Percentiles rank a stretch among this genome's conserved stretches.
phyloP scores from a whole-genome alignment of 2,113 vertebrate genomes.

The Nerophis ophidion region DNA sequence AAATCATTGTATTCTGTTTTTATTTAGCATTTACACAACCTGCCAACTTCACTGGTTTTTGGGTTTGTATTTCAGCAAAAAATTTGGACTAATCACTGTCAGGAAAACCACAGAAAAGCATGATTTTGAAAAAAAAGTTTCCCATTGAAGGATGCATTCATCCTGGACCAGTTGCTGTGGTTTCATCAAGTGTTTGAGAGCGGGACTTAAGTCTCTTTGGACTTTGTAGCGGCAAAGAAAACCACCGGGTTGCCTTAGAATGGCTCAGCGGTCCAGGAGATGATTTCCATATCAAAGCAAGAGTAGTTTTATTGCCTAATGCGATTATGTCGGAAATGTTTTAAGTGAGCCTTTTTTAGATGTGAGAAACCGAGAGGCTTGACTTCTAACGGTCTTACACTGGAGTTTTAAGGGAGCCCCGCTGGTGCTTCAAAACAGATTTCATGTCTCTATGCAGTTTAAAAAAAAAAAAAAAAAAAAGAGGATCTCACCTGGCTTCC shows the following conservation, averaged over 20 bases:
- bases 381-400: neutral
- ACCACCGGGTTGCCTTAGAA: too few species aligned
- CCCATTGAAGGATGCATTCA: neutral
- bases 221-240: conserved; percentile 12
- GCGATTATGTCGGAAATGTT: conserved; percentile 28
- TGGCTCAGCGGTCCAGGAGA: too few species aligned
- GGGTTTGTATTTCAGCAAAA: too few species aligned
- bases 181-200: conserved; percentile 25
- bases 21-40: too few species aligned
- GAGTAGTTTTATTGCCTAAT: conserved; percentile 29
- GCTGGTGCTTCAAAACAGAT: neutral
- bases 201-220: neutral
- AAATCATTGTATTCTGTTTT: too few species aligned
- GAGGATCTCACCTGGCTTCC: neutral
- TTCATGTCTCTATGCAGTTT: neutral
- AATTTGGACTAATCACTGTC: neutral
- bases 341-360: conserved; percentile 10
- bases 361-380: neutral
- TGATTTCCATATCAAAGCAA: conserved; percentile 51
- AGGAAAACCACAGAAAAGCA: neutral
- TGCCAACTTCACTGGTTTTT: too few species aligned
- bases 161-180: conserved; percentile 41
- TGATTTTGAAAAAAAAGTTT: neutral
- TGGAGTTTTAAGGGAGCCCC: conserved; percentile 1
- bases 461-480: neutral